Base-by-base conservation (phyloP, 2,888 invertebrate genomes). In the Lycocerus yunnanus region DNA sequence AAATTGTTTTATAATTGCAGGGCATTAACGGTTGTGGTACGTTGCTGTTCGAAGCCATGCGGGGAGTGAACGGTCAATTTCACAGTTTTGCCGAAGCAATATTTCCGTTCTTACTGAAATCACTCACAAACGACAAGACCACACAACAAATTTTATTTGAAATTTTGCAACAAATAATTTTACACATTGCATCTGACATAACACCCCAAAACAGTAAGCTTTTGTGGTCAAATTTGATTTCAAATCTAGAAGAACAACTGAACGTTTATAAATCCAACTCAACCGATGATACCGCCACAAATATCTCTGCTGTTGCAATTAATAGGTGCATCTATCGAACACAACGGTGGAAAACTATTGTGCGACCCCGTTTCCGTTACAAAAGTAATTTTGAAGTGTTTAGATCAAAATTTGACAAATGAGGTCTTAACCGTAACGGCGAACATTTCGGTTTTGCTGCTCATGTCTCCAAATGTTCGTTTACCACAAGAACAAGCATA, bases 11-110 rank as follows among this genome's bases (percentile, higher is more conserved):
- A 82, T n/a, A 21, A 21, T 90, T 89, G 76, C 86, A 94, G 93
- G 93, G 93, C 76, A 88, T 93, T 14, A 86, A 90, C 69, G 98
- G 98, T 5, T 94, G 96, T 86, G 96, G 97, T 0, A 92, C 93
- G 80, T 89, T 98, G 16, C 88, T 98, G 72, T 98, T 96, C 88
- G 96, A 98, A 89, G 94, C 96, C 72, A 86, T 97, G 61, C 92
- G 93, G 83, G 97, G 97, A 24, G 92, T 96, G 0, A 89, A 92
- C 74, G 93, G 93, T 0, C 93, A 95, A 82, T 95, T 98, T 84
- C 97, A 98, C 85, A 96, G 94, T 78, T 93, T 93, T 81, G 91
- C 94, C 1, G 92, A 92, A 69, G 89, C 90, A 71, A 92, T 95
- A 81, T 85, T 97, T 3, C 90, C 91, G 43, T 85, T 94, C 65